Percentiles rank a stretch among this genome's conserved stretches.
Conservation (phyloP, 2,888 invertebrate genomes). For the Lasius fuliginosus region DNA sequence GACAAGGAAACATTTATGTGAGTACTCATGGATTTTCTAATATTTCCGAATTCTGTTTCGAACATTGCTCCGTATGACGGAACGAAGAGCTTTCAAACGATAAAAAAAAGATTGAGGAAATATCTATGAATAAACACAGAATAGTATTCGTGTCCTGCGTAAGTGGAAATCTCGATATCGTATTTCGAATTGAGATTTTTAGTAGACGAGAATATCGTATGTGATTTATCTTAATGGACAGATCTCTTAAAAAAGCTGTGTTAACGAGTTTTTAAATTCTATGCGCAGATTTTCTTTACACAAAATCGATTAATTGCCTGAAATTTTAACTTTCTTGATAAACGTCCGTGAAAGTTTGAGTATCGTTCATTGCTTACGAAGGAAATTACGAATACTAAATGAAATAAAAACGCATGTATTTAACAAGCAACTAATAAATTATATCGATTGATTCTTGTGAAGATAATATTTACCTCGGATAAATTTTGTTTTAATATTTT, state of each 20-base stretch:
- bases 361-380: conserved; percentile 1
- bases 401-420: background rate
- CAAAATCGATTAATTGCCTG: background rate
- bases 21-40: conserved; percentile 1
- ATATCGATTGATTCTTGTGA: background rate
- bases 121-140: background rate
- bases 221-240: background rate
- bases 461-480: background rate
- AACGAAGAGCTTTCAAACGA: background rate
- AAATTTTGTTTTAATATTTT: conserved; percentile 24
- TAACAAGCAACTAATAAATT: background rate
- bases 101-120: background rate
- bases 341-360: background rate
- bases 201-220: background rate
- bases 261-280: background rate
- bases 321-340: background rate
- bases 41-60: background rate
- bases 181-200: conserved; percentile 6
- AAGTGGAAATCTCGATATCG: conserved; percentile 1
- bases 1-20: background rate
- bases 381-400: background rate
- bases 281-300: background rate
- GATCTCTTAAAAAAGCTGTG: background rate
- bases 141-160: background rate
- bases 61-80: background rate